These are phyloP conservation scores for Fukomys damarensis DNA, from an alignment of 2,113 vertebrate species.

Conservation along the genomic window DNA sequence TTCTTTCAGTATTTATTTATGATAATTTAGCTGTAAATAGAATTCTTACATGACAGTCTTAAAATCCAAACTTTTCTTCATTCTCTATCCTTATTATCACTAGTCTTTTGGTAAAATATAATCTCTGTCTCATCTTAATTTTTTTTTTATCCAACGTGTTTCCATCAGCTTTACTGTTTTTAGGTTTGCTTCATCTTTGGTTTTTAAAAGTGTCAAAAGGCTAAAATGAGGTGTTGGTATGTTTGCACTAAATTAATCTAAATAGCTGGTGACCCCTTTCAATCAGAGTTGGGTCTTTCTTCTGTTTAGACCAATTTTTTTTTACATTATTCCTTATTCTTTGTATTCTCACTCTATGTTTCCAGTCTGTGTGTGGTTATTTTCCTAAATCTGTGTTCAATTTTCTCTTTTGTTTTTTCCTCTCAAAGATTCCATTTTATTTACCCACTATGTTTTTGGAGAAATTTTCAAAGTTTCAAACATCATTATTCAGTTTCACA, in stretches of 20 bases:
- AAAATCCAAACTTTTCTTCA: background rate
- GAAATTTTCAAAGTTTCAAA: constrained; percentile 48
- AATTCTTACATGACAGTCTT: background rate
- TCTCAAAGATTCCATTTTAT: constrained; percentile 25
- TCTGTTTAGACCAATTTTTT: background rate
- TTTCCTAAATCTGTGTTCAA: constrained; percentile 8
- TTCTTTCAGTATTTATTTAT: background rate
- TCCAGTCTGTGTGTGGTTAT: background rate
- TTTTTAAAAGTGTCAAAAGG: constrained; percentile 10
- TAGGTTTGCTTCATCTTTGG: background rate
- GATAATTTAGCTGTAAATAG: background rate
- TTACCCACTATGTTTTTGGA: background rate
- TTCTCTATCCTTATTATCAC: background rate
- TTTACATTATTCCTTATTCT: background rate
- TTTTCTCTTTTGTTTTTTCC: background rate
- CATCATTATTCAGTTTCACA: constrained; percentile 54
- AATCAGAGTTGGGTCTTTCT: background rate
- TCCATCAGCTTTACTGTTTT: background rate
- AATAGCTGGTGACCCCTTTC: background rate
- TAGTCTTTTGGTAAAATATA: background rate
- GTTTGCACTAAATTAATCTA: constrained; percentile 2
- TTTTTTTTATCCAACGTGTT: background rate
- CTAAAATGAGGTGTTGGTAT: background rate
- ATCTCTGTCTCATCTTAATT: background rate
- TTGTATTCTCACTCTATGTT: background rate